Conservation (phyloP, 2,797 vertebrate species). For the Fratercula arctica region DNA sequence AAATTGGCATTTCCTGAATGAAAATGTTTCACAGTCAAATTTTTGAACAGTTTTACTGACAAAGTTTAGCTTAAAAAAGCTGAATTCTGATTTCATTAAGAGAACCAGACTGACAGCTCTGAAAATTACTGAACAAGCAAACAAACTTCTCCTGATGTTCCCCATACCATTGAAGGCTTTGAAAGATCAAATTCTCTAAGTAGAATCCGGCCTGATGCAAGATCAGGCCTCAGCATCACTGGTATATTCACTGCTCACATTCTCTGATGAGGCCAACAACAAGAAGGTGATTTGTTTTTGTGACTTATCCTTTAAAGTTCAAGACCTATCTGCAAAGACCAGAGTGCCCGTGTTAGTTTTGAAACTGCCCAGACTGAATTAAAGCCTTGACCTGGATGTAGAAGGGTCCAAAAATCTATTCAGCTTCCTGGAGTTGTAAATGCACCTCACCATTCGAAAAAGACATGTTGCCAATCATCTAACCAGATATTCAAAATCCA, state of each 20-base stretch:
- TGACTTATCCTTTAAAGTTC: background rate
- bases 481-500: background rate
- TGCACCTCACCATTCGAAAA: background rate
- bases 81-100: background rate
- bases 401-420: background rate
- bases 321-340: background rate
- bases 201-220: background rate
- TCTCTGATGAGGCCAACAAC: background rate
- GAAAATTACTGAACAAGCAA: background rate
- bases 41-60: background rate
- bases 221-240: background rate
- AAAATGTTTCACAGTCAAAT: background rate
- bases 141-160: background rate
- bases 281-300: background rate
- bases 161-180: background rate
- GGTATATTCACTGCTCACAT: background rate
- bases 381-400: background rate
- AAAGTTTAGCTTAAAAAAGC: background rate
- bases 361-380: background rate
- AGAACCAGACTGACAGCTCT: background rate
- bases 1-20: background rate
- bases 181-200: background rate
- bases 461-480: background rate
- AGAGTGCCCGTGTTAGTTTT: background rate
- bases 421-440: background rate